Evolutionary conservation across 2,888 invertebrate species (phyloP), one percentile per base, ranked within the genome.

Genomic region (Tribolium freemani): DNA sequence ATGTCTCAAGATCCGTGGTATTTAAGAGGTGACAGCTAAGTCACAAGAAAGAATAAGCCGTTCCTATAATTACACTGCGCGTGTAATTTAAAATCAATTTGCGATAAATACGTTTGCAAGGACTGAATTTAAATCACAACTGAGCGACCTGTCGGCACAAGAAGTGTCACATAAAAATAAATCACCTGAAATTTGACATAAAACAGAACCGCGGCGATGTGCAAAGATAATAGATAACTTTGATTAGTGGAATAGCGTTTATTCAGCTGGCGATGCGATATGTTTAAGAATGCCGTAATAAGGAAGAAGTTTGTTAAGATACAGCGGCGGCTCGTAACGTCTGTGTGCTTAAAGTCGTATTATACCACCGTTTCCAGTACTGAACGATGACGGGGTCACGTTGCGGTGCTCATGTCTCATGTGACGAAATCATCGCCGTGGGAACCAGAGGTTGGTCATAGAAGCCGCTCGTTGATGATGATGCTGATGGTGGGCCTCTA

Each of bases 261-360:
- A 74, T 76, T 73, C 73, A 80, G 79, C 77, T 76, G 76, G 77
- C 76, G 80, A 80, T 80, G 79, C 77, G 81, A 82, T 82, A 82
- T 81, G 81, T 81, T 84, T 81, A 80, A 83, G 80, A 82, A 81
- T 81, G 81, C 80, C 77, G 79, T 84, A 85, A 84, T 84, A 83
- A 85, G 84, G 84, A 85, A 84, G 82, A 82, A 81, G 82, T 84
- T 84, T 83, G 82, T 84, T 84, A 84, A 80, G 76, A 76, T 77
- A 75, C 82, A 80, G 81, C 68, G 81, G 79, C 79, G 83, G 77
- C 78, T 57, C 70, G 73, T 73, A 54, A 69, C 48, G 61, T 50
- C 63, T 30, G 58, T 45, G 26, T 20, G 67, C 53, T 66, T 66
- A 50, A 58, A 71, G 54, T 45, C 11, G 30, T 48, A 16, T 16